A percentile compares a stretch with the other conserved stretches of the same genome.
Evolutionary conservation across 2,113 vertebrate genomes (phyloP).

Genomic region (Gobio gobio): DNA sequence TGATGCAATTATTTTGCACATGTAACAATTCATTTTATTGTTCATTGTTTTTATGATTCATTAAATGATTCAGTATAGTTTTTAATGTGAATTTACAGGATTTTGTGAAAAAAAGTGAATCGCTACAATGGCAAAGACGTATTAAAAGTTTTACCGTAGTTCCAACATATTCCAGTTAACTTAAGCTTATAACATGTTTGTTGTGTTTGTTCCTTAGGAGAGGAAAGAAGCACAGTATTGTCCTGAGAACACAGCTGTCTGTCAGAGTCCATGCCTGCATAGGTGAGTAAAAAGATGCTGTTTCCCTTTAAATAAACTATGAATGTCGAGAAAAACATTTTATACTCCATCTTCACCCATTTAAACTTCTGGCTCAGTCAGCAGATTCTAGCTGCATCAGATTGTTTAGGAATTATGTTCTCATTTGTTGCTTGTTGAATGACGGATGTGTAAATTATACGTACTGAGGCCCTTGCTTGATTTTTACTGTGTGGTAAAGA

Average conservation of each 20-base stretch:
- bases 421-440: slow-evolving; percentile 20
- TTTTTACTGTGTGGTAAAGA: slow-evolving; percentile 29
- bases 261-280: slow-evolving; percentile 97
- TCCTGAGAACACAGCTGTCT: slow-evolving; percentile 92
- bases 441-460: slow-evolving; percentile 33
- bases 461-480: slow-evolving; percentile 18
- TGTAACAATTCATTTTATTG: too few relatives aligned
- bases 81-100: too few relatives aligned
- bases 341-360: not conserved
- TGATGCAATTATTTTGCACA: not conserved
- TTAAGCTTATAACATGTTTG: slow-evolving; percentile 28
- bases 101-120: too few relatives aligned
- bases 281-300: slow-evolving; percentile 80
- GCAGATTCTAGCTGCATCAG: slow-evolving; percentile 9
- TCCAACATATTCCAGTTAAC: not conserved
- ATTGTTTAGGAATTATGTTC: slow-evolving; percentile 35
- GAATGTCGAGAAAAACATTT: slow-evolving; percentile 7
- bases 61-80: too few relatives aligned
- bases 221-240: slow-evolving; percentile 93
- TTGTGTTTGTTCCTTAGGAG: slow-evolving; percentile 73
- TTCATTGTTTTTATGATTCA: too few relatives aligned
- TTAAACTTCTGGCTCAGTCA: not conserved
- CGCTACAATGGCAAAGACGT: too few relatives aligned
- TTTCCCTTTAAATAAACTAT: slow-evolving; percentile 3
- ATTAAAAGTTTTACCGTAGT: too few relatives aligned